A percentile compares a stretch with the other conserved stretches of the same genome.
phyloP scores from a whole-genome alignment of 2,888 invertebrate species.

The Heliothis peltigera region DNA sequence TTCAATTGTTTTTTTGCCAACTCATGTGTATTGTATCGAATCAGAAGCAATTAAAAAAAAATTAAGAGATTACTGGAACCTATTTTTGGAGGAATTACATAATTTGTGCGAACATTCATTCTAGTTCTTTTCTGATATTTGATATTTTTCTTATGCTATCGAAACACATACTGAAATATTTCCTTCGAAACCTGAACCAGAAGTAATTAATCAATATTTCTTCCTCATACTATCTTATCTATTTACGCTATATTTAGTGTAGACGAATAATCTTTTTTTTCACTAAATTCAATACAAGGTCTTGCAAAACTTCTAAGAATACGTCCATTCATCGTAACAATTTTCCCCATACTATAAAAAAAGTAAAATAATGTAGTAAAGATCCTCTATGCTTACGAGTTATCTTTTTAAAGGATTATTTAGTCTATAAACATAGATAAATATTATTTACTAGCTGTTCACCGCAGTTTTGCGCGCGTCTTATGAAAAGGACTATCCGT shows the following conservation, averaged over 20 bases:
- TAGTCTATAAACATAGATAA: constrained; percentile 34
- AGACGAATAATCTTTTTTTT: background rate
- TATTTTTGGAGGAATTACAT: no score
- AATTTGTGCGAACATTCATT: no score
- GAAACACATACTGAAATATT: background rate
- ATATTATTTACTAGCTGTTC: constrained; percentile 24
- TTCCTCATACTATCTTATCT: constrained; percentile 3
- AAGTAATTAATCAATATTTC: background rate
- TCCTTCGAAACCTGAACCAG: background rate
- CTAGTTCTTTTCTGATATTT: no score
- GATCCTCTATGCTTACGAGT: background rate
- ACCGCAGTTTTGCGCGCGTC: no score
- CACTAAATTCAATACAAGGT: background rate
- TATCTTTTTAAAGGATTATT: constrained; percentile 17
- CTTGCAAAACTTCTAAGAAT: background rate
- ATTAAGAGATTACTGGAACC: no score
- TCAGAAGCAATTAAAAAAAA: no score
- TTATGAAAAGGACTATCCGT: no score
- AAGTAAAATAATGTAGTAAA: constrained; percentile 1
- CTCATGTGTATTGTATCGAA: background rate
- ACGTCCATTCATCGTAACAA: background rate
- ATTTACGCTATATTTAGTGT: background rate
- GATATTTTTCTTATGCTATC: no score
- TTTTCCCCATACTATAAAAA: background rate
- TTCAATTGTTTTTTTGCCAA: background rate